Base-by-base conservation (phyloP, 2,888 invertebrate species). In the Thumatha senex region DNA sequence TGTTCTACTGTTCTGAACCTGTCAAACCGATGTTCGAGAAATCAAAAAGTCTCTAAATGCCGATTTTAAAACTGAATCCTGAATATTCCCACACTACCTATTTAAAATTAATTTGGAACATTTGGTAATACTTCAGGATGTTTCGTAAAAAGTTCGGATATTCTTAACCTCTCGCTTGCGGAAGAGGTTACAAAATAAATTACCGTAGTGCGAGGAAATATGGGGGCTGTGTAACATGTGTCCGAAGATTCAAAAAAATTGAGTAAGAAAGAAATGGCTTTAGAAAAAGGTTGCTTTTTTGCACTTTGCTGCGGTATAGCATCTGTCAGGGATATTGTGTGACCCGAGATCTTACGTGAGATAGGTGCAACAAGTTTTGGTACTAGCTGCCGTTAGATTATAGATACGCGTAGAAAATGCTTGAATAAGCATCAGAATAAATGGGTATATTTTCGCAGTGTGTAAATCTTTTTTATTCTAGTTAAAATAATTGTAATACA, bases 291-390 rank as follows among this genome's bases (percentile, higher is more conserved):
- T 18, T 65, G 70, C 80, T 78, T 81, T n/a, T 76, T 64, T 58
- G 53, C 60, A 66, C 72, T 78, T 73, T 68, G 74, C 68, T 73
- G 67, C 60, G 62, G 70, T 70, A 54, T 70, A 78, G 80, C 89
- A 89, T 89, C 87, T 89, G 89, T 76, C 74, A 65, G 76, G 76
- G 83, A 78, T 89, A 85, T 89, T 79, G 79, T 82, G 78, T 89
- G 85, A 87, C 86, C 81, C 74, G 72, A 63, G 76, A 79, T 78
- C 80, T 79, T 76, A 72, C 67, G 76, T 69, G 71, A 79, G 76
- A 74, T 67, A 13, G 38, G 64, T 49, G 43, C 8, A 18, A 49
- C 12, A 10, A n/a, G 34, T 66, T 40, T 82, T 80, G 78, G 65
- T 72, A 44, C 44, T 36, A 29, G 36, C 29, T 13, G 0, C 11